Percentiles rank a stretch among this genome's conserved stretches.
phyloP scores from a whole-genome alignment of 2,888 invertebrate genomes.

The Nematopogon swammerdamellus region DNA sequence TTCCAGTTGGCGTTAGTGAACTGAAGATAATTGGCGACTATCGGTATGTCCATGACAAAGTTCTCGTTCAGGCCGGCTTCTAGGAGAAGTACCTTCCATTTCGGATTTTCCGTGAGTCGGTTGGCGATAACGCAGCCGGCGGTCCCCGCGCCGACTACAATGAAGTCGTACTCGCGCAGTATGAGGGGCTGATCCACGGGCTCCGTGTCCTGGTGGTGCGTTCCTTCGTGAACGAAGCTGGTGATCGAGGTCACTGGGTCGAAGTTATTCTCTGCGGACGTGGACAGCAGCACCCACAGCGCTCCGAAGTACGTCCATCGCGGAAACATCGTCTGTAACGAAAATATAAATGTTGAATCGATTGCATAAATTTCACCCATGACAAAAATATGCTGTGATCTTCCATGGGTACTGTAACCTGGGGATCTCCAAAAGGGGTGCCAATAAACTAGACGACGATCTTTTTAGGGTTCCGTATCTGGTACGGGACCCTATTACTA shows the following conservation, averaged over 20 bases:
- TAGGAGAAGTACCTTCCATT: conserved; percentile 65
- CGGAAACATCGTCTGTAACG: not conserved
- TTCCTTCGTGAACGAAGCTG: conserved; percentile 52
- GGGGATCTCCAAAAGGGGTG: too few species aligned
- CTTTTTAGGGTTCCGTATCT: too few species aligned
- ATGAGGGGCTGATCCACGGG: conserved; percentile 48
- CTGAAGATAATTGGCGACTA: conserved; percentile 71
- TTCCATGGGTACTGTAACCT: too few species aligned
- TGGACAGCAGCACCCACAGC: conserved; percentile 17
- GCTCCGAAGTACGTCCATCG: not conserved
- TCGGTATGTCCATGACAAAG: conserved; percentile 71
- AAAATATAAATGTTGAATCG: too few species aligned
- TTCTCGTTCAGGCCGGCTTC: conserved; percentile 74
- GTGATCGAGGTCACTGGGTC: conserved; percentile 46
- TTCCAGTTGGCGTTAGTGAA: conserved; percentile 74
- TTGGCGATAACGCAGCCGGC: conserved; percentile 76
- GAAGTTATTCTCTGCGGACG: too few species aligned
- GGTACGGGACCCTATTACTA: too few species aligned
- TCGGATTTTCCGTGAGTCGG: conserved; percentile 65
- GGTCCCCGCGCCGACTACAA: conserved; percentile 76
- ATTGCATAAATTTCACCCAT: too few species aligned
- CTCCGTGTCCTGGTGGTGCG: conserved; percentile 45
- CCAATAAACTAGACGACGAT: too few species aligned
- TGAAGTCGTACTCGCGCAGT: conserved; percentile 68
- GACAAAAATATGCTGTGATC: too few species aligned